phyloP scores from a whole-genome alignment of 2,113 vertebrate genomes.

The Anolis carolinensis region DNA sequence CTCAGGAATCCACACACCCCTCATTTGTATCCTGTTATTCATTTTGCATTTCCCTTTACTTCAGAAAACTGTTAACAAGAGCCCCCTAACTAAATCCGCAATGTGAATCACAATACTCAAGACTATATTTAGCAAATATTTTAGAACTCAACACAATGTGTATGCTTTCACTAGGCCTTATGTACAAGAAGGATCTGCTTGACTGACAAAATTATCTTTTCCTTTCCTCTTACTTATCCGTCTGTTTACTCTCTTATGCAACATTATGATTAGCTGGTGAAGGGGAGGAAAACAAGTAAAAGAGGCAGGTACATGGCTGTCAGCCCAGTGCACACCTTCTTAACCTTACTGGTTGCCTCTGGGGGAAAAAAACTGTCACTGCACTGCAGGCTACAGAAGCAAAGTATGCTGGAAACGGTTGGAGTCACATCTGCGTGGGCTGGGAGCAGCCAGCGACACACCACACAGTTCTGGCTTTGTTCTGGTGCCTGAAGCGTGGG shows the following conservation, averaged over 20 bases:
- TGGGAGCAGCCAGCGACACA: neutral
- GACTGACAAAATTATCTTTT: neutral
- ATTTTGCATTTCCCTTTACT: slow-evolving; percentile 75
- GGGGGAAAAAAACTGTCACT: neutral
- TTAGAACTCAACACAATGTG: slow-evolving; percentile 25
- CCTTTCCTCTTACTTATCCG: neutral
- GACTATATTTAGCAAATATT: slow-evolving; percentile 5
- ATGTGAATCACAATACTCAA: neutral
- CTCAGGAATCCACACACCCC: slow-evolving; percentile 86
- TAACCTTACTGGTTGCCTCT: neutral
- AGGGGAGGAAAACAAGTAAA: slow-evolving; percentile 3
- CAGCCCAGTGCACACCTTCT: neutral
- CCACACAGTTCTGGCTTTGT: neutral
- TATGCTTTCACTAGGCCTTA: neutral
- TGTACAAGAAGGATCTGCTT: neutral
- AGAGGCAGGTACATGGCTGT: neutral
- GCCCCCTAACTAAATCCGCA: slow-evolving; percentile 18
- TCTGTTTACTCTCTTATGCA: neutral
- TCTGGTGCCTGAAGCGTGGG: neutral
- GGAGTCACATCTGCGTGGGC: neutral
- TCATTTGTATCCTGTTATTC: slow-evolving; percentile 88
- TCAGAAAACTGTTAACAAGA: slow-evolving; percentile 64
- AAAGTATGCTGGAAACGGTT: neutral
- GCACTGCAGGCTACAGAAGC: slow-evolving; percentile 5
- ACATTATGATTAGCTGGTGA: neutral